phyloP scores from a whole-genome alignment of 2,113 vertebrate species.

The Pseudopodoces humilis region DNA sequence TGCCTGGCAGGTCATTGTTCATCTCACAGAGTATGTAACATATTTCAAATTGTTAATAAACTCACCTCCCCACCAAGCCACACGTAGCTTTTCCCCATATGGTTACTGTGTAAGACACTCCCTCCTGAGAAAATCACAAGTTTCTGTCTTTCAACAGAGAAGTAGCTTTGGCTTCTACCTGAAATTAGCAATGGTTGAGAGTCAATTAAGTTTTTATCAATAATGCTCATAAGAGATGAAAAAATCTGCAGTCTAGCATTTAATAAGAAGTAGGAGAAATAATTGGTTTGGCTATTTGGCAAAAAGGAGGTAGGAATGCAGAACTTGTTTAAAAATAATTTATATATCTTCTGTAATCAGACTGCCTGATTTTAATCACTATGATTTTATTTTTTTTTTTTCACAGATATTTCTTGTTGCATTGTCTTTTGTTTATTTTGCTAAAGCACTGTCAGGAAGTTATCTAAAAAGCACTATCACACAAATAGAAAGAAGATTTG shows the following conservation, averaged over 20 bases:
- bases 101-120: neutral
- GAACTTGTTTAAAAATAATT: neutral
- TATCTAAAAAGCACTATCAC: constrained; percentile 97
- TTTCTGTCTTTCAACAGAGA: neutral
- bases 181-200: neutral
- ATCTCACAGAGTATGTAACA: fast-evolving
- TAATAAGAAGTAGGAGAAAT: neutral
- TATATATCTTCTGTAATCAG: neutral
- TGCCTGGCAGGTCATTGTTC: neutral
- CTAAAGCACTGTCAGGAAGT: constrained; percentile 90
- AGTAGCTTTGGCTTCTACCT: neutral
- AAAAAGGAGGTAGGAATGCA: neutral
- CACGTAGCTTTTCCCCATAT: neutral
- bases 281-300: neutral
- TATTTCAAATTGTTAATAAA: neutral
- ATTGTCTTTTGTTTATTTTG: constrained; percentile 91
- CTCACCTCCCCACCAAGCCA: neutral
- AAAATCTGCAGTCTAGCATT: neutral
- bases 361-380: neutral
- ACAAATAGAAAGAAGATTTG: constrained; percentile 92
- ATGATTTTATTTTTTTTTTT: neutral
- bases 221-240: neutral
- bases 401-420: constrained; percentile 87
- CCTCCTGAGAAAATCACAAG: neutral
- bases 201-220: neutral